These are phyloP conservation scores for Rhopilema esculentum DNA, from an alignment of 30 jellyfish, hydroid and myxozoan species.

Conservation along the genomic window DNA sequence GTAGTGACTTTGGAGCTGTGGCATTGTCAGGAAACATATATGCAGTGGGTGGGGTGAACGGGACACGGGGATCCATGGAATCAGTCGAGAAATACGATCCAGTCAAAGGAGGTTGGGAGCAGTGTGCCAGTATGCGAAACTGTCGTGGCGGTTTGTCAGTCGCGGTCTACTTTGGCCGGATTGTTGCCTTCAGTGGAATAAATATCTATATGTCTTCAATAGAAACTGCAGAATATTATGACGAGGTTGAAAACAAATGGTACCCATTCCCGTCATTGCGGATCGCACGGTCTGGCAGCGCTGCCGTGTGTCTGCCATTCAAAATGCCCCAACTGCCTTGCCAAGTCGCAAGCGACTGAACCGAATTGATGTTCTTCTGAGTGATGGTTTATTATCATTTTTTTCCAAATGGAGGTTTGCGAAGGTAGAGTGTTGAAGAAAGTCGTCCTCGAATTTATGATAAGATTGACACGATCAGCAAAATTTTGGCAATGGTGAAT, in stretches of 20 bases:
- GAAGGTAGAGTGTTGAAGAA: not conserved
- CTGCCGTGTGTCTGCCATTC: constrained; percentile 85
- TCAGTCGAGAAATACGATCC: constrained; percentile 88
- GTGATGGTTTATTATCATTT: not conserved
- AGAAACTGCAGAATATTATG: constrained; percentile 87
- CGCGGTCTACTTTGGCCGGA: constrained; percentile 87
- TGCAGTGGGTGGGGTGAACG: constrained; percentile 93
- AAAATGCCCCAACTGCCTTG: constrained; percentile 29
- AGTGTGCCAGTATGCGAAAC: constrained; percentile 74
- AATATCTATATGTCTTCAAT: constrained; percentile 87
- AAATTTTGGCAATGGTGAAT: not conserved
- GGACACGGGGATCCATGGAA: constrained; percentile 83
- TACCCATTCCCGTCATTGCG: constrained; percentile 47
- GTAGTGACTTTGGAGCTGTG: constrained; percentile 92
- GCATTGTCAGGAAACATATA: constrained; percentile 89
- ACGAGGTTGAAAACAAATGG: constrained; percentile 90
- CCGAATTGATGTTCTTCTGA: not conserved
- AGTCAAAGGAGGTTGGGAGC: constrained; percentile 68
- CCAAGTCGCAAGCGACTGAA: not conserved
- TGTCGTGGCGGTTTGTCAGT: constrained; percentile 98
- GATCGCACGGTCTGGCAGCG: constrained; percentile 87
- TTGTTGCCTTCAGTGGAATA: constrained; percentile 88
- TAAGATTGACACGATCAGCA: no score
- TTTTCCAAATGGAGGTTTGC: not conserved
- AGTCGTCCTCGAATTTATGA: no score